Evolutionary conservation across 2,888 invertebrate species (phyloP).

Genomic region (Sarcophaga caerulescens): DNA sequence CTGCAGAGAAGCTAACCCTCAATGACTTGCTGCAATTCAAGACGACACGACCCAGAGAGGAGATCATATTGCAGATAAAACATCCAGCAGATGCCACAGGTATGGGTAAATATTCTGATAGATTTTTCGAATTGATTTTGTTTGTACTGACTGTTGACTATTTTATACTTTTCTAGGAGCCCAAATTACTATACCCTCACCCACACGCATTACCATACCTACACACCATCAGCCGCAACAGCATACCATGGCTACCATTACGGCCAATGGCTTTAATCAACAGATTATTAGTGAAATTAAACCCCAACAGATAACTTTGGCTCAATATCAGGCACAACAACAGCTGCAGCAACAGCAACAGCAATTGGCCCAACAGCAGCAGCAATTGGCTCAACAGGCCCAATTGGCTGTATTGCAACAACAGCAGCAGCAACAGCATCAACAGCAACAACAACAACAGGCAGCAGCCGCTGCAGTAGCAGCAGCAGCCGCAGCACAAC

Average conservation of each 20-base stretch:
- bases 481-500: slow-evolving; percentile 64
- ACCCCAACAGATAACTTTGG: slow-evolving; percentile 77
- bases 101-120: slow-evolving; percentile 10
- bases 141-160: slow-evolving; percentile 6
- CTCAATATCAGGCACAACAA: slow-evolving; percentile 79
- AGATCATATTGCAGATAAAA: slow-evolving; percentile 79
- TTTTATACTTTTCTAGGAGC: slow-evolving; percentile 70
- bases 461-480: slow-evolving; percentile 69
- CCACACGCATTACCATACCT: slow-evolving; percentile 74
- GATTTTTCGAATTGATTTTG: not conserved
- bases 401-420: slow-evolving; percentile 72
- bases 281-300: slow-evolving; percentile 79
- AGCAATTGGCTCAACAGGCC: slow-evolving; percentile 67
- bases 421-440: slow-evolving; percentile 72
- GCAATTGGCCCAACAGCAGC: slow-evolving; percentile 71
- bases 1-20: slow-evolving; percentile 79
- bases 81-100: slow-evolving; percentile 77
- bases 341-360: slow-evolving; percentile 74
- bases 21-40: slow-evolving; percentile 80
- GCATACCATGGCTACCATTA: slow-evolving; percentile 78
- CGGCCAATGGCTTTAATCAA: slow-evolving; percentile 78
- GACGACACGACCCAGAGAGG: slow-evolving; percentile 77
- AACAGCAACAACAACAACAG: slow-evolving; percentile 68
- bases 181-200: slow-evolving; percentile 78
- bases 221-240: slow-evolving; percentile 73